phyloP scores from a whole-genome alignment of 2,888 invertebrate genomes.

The Acanthopleura granulata region DNA sequence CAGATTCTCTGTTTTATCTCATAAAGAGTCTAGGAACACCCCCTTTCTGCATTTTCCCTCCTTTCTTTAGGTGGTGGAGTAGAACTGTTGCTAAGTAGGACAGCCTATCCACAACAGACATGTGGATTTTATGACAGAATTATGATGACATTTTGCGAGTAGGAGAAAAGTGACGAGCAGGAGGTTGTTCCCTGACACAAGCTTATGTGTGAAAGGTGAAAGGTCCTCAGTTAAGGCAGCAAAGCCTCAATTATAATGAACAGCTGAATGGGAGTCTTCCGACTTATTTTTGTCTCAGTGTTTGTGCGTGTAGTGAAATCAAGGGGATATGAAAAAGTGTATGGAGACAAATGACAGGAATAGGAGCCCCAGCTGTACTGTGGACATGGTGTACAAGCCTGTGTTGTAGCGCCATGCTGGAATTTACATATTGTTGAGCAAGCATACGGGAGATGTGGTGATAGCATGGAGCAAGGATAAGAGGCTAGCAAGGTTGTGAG shows the following conservation, averaged over 20 bases:
- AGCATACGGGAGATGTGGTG: not conserved
- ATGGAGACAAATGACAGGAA: not conserved
- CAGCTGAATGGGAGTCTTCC: not conserved
- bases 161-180: not conserved
- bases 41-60: not conserved
- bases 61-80: not conserved
- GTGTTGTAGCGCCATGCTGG: not conserved
- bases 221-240: not conserved
- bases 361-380: too few species aligned
- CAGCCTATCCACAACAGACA: not conserved
- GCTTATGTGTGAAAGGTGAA: not conserved
- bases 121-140: not conserved
- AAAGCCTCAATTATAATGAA: not conserved
- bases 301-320: not conserved
- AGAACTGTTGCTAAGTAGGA: constrained; percentile 7
- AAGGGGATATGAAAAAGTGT: not conserved
- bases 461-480: not conserved
- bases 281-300: not conserved
- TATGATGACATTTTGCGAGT: not conserved
- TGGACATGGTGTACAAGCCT: too few species aligned
- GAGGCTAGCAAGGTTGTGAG: constrained; percentile 18
- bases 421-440: constrained; percentile 5
- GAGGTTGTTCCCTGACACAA: too few species aligned
- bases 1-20: not conserved
- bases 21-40: not conserved